Evolutionary conservation across 2,888 invertebrate genomes (phyloP).

Genomic region (Chydorus sphaericus): DNA sequence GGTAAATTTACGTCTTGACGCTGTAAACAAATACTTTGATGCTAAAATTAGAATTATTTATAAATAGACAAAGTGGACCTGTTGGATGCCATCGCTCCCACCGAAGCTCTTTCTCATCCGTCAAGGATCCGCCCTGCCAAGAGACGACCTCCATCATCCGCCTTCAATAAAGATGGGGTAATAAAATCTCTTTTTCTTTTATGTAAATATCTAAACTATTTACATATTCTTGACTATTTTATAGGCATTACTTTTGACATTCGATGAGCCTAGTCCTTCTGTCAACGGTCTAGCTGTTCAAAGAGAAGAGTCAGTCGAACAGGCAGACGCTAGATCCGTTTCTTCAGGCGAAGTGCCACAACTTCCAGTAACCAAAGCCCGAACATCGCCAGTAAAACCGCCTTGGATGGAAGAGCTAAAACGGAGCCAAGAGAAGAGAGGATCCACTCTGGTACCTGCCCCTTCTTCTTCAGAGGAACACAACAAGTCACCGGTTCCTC

Average conservation of each 20-base stretch:
- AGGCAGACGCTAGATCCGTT: too few relatives aligned
- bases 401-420: slow-evolving; percentile 73
- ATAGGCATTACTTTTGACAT: too few relatives aligned
- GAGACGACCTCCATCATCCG: slow-evolving; percentile 1
- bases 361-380: background rate
- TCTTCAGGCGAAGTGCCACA: background rate
- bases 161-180: too few relatives aligned
- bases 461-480: background rate
- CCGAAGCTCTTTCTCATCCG: slow-evolving; percentile 35
- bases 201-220: too few relatives aligned
- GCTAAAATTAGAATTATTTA: background rate
- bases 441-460: background rate
- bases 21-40: background rate
- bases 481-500: background rate
- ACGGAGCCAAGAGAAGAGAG: slow-evolving; percentile 41
- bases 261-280: too few relatives aligned
- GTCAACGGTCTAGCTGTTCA: background rate
- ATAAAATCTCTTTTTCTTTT: too few relatives aligned
- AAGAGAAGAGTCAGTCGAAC: background rate
- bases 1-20: background rate
- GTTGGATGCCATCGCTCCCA: slow-evolving; percentile 21
- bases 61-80: background rate
- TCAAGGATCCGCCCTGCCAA: slow-evolving; percentile 25
- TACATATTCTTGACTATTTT: too few relatives aligned
- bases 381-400: slow-evolving; percentile 29